These are phyloP conservation scores for Ephialtes manifestator DNA, from an alignment of 2,888 invertebrate species.

Conservation along the genomic window DNA sequence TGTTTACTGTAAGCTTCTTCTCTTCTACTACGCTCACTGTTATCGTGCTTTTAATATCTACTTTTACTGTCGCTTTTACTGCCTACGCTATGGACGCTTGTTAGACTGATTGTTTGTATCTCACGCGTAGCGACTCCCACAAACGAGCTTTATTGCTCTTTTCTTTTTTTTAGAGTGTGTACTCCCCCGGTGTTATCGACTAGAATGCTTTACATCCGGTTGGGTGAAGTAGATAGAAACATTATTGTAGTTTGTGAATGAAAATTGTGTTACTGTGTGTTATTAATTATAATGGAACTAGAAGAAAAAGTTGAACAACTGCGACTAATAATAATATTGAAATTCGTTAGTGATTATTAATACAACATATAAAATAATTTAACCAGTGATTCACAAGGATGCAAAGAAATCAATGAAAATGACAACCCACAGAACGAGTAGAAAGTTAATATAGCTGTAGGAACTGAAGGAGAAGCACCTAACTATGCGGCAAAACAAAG, in stretches of 20 bases:
- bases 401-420: too few species aligned
- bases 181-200: slow-evolving; percentile 30
- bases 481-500: too few species aligned
- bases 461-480: too few species aligned
- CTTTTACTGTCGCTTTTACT: slow-evolving; percentile 48
- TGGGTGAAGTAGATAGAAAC: slow-evolving; percentile 45
- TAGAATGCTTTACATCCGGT: slow-evolving; percentile 44
- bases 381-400: not conserved
- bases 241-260: slow-evolving; percentile 35
- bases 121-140: slow-evolving; percentile 41
- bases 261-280: slow-evolving; percentile 8
- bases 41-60: slow-evolving; percentile 45
- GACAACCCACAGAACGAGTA: too few species aligned
- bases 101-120: slow-evolving; percentile 41
- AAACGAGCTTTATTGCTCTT: slow-evolving; percentile 46
- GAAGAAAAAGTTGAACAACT: slow-evolving; percentile 24
- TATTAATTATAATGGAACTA: slow-evolving; percentile 7
- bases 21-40: slow-evolving; percentile 42
- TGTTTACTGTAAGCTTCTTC: slow-evolving; percentile 39
- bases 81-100: slow-evolving; percentile 46
- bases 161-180: slow-evolving; percentile 19
- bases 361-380: not conserved
- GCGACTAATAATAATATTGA: slow-evolving; percentile 15
- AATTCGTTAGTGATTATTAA: slow-evolving; percentile 4
- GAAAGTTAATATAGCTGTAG: too few species aligned